These are phyloP conservation scores for Tetrax tetrax DNA, from an alignment of 2,113 vertebrate genomes.

Conservation along the genomic window DNA sequence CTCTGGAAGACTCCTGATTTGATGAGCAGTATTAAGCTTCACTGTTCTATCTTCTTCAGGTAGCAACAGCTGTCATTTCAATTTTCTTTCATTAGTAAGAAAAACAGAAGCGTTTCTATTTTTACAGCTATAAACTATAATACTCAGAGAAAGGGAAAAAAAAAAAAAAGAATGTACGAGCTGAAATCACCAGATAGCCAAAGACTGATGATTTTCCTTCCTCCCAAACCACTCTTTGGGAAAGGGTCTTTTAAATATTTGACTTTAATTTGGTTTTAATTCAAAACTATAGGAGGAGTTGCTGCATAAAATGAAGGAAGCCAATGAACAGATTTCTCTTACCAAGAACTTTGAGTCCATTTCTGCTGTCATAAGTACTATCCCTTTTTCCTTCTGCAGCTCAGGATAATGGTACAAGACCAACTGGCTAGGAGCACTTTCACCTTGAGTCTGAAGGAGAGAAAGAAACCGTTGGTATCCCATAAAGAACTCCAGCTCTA, in stretches of 20 bases:
- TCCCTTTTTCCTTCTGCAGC: constrained; percentile 88
- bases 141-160: neutral
- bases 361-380: constrained; percentile 95
- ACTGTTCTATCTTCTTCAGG: neutral
- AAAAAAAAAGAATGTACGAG: neutral
- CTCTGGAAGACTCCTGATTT: neutral
- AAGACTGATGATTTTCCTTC: neutral
- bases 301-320: neutral
- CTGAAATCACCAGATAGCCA: neutral
- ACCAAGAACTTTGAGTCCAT: constrained; percentile 90
- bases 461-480: neutral
- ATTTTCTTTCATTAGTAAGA: neutral
- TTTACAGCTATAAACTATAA: neutral
- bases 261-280: neutral
- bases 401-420: constrained; percentile 93
- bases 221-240: neutral
- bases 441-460: constrained; percentile 82
- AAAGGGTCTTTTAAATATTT: neutral
- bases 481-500: neutral
- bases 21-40: neutral
- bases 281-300: neutral
- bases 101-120: neutral
- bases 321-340: constrained; percentile 8
- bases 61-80: neutral
- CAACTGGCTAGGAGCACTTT: constrained; percentile 88